A percentile compares a stretch with the other conserved stretches of the same genome.
Conservation (phyloP, 2,113 vertebrate genomes). For the Spilogale gracilis region DNA sequence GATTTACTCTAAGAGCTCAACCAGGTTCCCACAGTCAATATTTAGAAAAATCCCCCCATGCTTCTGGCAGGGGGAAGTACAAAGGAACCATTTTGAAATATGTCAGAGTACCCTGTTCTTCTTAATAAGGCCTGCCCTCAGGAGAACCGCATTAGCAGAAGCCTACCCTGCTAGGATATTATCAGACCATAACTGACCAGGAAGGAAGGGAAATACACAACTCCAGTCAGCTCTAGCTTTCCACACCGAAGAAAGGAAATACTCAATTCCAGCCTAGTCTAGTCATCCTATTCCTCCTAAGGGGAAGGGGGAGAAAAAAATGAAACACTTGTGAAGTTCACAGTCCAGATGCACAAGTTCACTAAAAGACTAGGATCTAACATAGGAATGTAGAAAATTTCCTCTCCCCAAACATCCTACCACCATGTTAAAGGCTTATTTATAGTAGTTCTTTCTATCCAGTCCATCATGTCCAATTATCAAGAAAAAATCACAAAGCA, state of each 20-base stretch:
- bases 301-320: neutral
- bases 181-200: neutral
- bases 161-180: neutral
- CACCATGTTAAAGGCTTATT: neutral
- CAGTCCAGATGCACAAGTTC: neutral
- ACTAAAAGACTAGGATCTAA: neutral
- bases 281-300: neutral
- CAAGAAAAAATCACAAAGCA: neutral
- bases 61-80: neutral
- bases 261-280: neutral
- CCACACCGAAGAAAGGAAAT: neutral
- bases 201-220: neutral
- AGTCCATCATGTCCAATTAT: neutral
- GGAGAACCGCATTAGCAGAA: neutral
- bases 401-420: neutral
- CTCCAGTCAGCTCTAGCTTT: neutral
- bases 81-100: neutral
- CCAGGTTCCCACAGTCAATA: neutral
- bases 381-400: neutral
- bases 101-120: neutral
- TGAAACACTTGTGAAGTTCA: neutral
- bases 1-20: neutral
- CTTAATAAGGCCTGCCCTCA: neutral
- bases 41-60: neutral
- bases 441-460: neutral